Conservation (phyloP, 2,888 invertebrate genomes). For the Tinea pellionella region DNA sequence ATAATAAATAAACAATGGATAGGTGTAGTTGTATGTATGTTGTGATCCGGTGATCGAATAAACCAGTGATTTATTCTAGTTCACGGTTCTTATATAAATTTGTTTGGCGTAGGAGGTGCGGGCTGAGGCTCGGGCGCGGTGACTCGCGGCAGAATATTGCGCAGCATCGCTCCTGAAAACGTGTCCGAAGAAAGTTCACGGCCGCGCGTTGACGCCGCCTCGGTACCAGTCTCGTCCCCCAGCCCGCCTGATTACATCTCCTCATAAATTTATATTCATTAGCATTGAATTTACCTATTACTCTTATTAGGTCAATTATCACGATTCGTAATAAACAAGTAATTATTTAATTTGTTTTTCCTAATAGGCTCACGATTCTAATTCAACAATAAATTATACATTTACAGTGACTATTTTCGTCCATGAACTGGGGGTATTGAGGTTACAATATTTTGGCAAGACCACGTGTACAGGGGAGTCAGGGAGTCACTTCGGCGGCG, state of each 20-base stretch:
- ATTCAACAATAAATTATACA: too few species aligned
- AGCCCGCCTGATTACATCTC: slow-evolving; percentile 20
- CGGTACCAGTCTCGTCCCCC: slow-evolving; percentile 34
- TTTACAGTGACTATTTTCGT: not conserved
- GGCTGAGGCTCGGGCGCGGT: not conserved
- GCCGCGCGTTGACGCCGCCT: slow-evolving; percentile 66
- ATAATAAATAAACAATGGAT: not conserved
- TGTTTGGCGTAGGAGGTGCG: not conserved
- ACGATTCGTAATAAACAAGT: not conserved
- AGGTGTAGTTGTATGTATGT: too few species aligned
- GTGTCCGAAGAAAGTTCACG: slow-evolving; percentile 70
- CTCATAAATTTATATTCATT: slow-evolving; percentile 3
- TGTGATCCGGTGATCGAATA: not conserved
- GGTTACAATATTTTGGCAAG: not conserved
- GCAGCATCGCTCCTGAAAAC: slow-evolving; percentile 66
- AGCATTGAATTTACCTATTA: not conserved
- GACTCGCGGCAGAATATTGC: slow-evolving; percentile 35
- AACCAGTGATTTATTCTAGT: not conserved
- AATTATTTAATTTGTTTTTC: not conserved
- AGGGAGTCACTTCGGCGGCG: not conserved
- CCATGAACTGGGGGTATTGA: not conserved
- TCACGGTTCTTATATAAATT: not conserved
- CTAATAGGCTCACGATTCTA: too few species aligned
- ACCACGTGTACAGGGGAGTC: not conserved
- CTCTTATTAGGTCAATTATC: not conserved